Evolutionary conservation across 2,888 invertebrate genomes (phyloP).

Genomic region (Machimus atricapillus): DNA sequence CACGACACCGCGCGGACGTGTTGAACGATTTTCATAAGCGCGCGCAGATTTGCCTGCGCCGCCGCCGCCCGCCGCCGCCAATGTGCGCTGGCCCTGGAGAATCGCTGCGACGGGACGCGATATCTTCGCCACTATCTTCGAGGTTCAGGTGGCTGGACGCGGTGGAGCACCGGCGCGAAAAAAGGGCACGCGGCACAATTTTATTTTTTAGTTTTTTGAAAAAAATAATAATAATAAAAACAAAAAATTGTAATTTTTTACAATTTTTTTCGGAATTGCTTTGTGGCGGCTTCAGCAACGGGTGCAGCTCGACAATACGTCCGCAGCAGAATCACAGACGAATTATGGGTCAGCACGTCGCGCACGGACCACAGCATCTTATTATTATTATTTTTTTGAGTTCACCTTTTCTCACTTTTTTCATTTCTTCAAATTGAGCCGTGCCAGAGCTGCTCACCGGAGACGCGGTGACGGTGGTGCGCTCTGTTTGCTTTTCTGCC

Average conservation of each 20-base stretch:
- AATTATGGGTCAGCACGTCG: conserved; percentile 36
- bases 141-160: neutral
- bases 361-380: conserved; percentile 25
- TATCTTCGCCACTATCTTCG: neutral
- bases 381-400: neutral
- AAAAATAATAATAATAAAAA: too few relatives aligned
- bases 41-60: neutral
- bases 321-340: neutral
- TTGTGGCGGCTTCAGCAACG: neutral
- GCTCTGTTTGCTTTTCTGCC: neutral
- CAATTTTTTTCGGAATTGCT: neutral
- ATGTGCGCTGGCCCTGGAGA: neutral
- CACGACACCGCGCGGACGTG: neutral
- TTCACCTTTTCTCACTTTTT: neutral
- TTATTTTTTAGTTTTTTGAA: neutral
- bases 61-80: too few relatives aligned
- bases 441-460: neutral
- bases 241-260: neutral
- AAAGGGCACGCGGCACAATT: neutral
- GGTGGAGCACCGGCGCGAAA: neutral
- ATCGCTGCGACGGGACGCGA: neutral
- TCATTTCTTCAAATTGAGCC: neutral
- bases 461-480: neutral
- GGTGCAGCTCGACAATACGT: neutral
- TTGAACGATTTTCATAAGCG: conserved; percentile 16